These are phyloP conservation scores for Cryptoprocta ferox DNA, from an alignment of 2,797 vertebrate species.

Conservation along the genomic window DNA sequence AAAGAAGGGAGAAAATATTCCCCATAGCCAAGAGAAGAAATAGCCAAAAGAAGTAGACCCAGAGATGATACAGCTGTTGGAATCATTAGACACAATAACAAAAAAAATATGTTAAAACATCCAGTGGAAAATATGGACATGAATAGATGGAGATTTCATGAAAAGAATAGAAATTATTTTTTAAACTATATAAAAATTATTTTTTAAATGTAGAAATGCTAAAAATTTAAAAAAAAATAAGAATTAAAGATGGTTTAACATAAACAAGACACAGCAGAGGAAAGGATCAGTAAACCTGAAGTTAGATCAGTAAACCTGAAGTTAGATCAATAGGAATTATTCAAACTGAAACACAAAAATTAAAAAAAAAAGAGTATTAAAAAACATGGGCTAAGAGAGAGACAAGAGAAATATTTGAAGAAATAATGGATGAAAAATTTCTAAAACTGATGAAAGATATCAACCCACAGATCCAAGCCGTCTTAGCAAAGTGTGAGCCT, in stretches of 20 bases:
- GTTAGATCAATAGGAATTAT: background rate
- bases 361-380: background rate
- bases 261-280: background rate
- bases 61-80: background rate
- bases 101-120: background rate
- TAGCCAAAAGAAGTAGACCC: background rate
- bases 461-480: slow-evolving; percentile 35
- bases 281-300: background rate
- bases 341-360: slow-evolving; percentile 2
- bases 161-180: background rate
- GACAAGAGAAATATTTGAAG: background rate
- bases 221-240: background rate
- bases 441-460: background rate
- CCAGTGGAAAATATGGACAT: background rate
- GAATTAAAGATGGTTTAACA: background rate
- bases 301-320: background rate
- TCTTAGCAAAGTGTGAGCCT: background rate
- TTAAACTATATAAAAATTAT: background rate
- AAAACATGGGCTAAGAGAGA: background rate
- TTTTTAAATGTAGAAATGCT: background rate
- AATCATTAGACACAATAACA: slow-evolving; percentile 25
- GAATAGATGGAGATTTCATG: background rate
- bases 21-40: background rate
- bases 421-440: slow-evolving; percentile 8
- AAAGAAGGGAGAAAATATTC: slow-evolving; percentile 2